phyloP scores from a whole-genome alignment of 2,797 vertebrate genomes.

The Cynopterus sphinx region DNA sequence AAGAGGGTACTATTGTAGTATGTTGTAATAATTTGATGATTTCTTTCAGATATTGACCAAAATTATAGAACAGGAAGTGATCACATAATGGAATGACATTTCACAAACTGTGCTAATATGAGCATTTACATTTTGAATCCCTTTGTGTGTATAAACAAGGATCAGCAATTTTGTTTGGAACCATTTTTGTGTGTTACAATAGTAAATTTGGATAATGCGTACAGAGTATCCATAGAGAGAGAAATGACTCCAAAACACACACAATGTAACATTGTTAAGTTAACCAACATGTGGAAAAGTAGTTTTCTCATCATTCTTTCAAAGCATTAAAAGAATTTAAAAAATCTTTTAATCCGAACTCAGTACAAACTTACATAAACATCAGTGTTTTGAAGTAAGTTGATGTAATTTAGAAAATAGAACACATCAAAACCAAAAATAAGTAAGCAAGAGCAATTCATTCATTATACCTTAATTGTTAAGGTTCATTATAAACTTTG shows the following conservation, averaged over 20 bases:
- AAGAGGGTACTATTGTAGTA: background rate
- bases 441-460: background rate
- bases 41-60: background rate
- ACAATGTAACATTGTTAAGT: background rate
- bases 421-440: background rate
- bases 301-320: background rate
- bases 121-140: background rate
- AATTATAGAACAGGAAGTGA: background rate
- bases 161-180: background rate
- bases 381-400: background rate
- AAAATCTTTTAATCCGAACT: background rate
- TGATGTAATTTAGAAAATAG: background rate
- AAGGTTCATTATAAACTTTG: background rate
- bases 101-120: background rate
- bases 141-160: constrained; percentile 15
- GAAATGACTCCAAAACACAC: background rate
- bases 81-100: background rate
- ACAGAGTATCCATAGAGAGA: background rate
- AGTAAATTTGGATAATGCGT: background rate
- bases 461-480: background rate
- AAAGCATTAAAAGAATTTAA: background rate
- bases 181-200: background rate
- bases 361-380: background rate
- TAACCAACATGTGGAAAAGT: background rate
- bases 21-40: background rate